phyloP scores from a whole-genome alignment of 2,797 vertebrate species.

The Falco berigora region DNA sequence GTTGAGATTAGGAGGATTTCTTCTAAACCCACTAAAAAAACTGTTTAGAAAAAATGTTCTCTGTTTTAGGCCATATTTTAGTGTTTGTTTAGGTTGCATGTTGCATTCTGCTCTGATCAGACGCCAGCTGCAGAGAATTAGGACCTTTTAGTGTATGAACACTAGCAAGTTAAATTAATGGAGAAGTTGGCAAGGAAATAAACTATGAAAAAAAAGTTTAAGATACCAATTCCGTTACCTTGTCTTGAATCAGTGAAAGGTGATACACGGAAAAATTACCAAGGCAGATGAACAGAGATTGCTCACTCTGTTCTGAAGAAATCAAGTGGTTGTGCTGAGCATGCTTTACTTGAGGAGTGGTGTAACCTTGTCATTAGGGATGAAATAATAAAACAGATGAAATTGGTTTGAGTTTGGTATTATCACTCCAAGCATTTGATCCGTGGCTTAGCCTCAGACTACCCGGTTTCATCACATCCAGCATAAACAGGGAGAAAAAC shows the following conservation, averaged over 20 bases:
- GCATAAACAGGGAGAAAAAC: neutral
- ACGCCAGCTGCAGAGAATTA: neutral
- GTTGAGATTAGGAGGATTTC: neutral
- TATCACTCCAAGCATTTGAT: neutral
- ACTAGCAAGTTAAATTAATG: neutral
- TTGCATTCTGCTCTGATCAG: neutral
- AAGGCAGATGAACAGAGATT: neutral
- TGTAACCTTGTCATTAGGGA: neutral
- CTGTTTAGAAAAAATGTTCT: neutral
- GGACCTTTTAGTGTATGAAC: neutral
- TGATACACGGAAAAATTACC: neutral
- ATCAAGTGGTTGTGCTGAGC: neutral
- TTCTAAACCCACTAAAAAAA: neutral
- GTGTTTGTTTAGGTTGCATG: neutral
- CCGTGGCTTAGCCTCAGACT: neutral
- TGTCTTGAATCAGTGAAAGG: neutral
- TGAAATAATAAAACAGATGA: neutral
- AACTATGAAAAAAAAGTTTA: neutral
- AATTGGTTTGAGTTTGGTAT: neutral
- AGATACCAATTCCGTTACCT: neutral
- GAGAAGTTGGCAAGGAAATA: neutral
- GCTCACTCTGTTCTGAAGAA: neutral
- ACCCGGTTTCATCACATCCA: neutral
- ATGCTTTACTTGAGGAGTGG: neutral
- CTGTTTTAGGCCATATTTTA: neutral